These are phyloP conservation scores for Caranx melampygus DNA, from an alignment of 2,113 vertebrate genomes.

Conservation along the genomic window DNA sequence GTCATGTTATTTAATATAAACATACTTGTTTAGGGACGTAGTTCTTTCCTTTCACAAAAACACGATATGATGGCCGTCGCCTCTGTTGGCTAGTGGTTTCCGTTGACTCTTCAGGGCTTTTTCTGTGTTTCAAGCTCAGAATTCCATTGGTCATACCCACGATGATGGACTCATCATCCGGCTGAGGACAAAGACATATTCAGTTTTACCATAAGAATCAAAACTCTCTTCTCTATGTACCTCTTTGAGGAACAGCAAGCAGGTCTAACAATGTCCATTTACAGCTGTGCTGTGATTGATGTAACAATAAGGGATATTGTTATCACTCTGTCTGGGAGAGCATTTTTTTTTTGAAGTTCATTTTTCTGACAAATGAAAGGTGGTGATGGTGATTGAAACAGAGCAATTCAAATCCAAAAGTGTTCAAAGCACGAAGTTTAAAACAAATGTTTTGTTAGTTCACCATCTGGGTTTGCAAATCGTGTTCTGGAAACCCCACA, in stretches of 20 bases:
- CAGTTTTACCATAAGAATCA: conserved; percentile 2
- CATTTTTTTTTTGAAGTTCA: background rate
- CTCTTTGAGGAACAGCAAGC: background rate
- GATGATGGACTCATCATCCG: conserved; percentile 91
- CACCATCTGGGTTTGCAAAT: background rate
- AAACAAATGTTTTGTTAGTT: background rate
- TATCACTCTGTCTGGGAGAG: background rate
- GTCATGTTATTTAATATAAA: background rate
- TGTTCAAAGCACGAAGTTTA: background rate
- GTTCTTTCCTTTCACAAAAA: conserved; percentile 92
- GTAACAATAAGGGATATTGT: background rate
- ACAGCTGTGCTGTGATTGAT: background rate
- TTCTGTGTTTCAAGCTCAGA: conserved; percentile 92
- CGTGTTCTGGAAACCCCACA: conserved; percentile 5
- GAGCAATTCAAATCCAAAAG: background rate
- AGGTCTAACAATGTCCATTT: background rate
- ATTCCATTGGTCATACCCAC: conserved; percentile 97
- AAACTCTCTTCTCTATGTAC: background rate
- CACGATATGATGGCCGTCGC: conserved; percentile 87
- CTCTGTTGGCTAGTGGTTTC: conserved; percentile 68
- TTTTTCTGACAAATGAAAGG: background rate
- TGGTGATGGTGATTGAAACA: background rate
- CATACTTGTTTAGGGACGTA: conserved; percentile 90
- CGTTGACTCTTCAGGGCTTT: conserved; percentile 84
- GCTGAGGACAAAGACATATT: conserved; percentile 80